phyloP scores from a whole-genome alignment of 2,113 vertebrate species.

The Pavo muticus region DNA sequence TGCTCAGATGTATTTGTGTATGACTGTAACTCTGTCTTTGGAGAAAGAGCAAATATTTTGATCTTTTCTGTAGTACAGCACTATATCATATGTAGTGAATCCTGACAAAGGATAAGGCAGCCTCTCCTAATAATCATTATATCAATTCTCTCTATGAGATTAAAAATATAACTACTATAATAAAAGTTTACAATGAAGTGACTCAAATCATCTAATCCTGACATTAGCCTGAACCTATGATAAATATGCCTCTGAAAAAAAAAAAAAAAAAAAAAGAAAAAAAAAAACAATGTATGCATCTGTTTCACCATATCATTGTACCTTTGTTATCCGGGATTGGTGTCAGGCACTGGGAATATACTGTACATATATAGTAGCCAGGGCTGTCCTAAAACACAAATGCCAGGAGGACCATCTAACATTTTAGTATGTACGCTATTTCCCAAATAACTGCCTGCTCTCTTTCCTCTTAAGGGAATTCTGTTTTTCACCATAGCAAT shows the following conservation, averaged over 20 bases:
- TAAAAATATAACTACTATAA: not conserved
- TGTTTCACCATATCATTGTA: not conserved
- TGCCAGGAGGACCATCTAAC: not conserved
- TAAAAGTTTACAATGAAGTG: not conserved
- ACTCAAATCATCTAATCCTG: not conserved
- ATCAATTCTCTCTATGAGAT: not conserved
- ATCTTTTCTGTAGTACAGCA: not conserved
- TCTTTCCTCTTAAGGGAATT: not conserved
- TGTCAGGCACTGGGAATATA: not conserved
- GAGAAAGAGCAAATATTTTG: not conserved
- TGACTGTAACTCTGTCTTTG: not conserved
- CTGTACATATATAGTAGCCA: not conserved
- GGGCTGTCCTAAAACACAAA: not conserved
- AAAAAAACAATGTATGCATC: not conserved
- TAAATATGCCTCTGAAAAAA: not conserved
- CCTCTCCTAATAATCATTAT: not conserved
- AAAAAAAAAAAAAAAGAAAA: not conserved
- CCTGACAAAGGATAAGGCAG: not conserved
- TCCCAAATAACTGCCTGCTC: not conserved
- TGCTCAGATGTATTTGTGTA: not conserved
- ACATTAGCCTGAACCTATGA: not conserved
- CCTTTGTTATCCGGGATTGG: not conserved
- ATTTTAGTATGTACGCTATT: not conserved
- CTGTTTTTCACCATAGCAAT: not conserved
- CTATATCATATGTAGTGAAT: not conserved